Evolutionary conservation across 2,888 invertebrate genomes (phyloP).

Genomic region (Microplitis deprimator): DNA sequence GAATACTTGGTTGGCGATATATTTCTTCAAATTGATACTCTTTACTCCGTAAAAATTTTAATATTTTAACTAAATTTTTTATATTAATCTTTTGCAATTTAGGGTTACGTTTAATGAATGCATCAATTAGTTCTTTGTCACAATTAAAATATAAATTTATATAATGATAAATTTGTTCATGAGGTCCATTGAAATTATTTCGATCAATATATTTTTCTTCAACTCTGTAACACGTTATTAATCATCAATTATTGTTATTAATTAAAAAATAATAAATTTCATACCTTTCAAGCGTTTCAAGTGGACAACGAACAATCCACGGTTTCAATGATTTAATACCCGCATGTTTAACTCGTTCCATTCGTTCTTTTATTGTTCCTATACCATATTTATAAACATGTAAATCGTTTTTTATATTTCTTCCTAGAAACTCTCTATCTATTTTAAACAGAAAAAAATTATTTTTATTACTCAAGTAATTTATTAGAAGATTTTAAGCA

Average conservation of each 20-base stretch:
- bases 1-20: background rate
- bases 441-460: background rate
- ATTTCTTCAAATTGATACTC: background rate
- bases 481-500: too few relatives aligned
- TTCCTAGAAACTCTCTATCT: background rate
- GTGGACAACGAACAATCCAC: background rate
- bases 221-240: background rate
- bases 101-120: background rate
- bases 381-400: background rate
- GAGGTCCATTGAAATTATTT: background rate
- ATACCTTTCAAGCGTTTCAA: background rate
- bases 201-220: background rate
- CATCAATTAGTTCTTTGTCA: background rate
- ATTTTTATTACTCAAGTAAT: background rate
- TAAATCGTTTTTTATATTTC: background rate
- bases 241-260: background rate
- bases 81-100: background rate
- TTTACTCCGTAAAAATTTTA: background rate
- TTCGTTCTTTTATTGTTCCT: background rate
- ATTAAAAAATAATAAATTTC: background rate
- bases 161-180: background rate
- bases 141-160: background rate
- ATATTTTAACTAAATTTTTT: background rate
- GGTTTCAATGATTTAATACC: background rate
- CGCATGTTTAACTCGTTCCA: background rate